phyloP scores from a whole-genome alignment of 2,113 vertebrate species.

The Vanacampus margaritifer region DNA sequence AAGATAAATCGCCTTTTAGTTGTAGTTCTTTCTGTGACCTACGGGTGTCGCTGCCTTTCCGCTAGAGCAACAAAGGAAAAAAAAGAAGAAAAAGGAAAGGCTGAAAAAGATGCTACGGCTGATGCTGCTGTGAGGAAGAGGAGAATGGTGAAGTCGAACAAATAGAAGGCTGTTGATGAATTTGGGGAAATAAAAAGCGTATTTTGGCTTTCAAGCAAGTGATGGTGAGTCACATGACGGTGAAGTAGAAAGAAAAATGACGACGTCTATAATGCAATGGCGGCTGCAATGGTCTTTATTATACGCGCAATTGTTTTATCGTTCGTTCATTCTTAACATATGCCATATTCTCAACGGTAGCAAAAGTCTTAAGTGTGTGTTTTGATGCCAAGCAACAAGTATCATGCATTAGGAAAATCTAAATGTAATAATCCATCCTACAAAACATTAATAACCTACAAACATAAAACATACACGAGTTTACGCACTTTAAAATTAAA shows the following conservation, averaged over 20 bases:
- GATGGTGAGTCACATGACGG: not conserved
- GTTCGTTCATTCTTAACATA: not conserved
- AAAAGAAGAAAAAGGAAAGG: not conserved
- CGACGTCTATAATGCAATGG: not conserved
- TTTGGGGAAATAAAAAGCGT: not conserved
- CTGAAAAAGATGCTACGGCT: not conserved
- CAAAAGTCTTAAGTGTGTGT: too few relatives aligned
- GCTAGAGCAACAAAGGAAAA: conserved; percentile 24
- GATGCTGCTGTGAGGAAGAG: not conserved
- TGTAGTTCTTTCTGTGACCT: not conserved
- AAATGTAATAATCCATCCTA: too few relatives aligned
- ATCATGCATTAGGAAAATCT: too few relatives aligned
- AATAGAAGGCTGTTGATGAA: not conserved
- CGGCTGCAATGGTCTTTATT: not conserved
- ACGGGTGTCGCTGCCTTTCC: conserved; percentile 21
- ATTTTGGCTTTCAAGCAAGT: not conserved
- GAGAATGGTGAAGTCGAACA: not conserved
- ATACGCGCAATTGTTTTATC: not conserved
- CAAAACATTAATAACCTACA: too few relatives aligned
- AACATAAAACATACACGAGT: too few relatives aligned
- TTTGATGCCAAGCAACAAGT: too few relatives aligned
- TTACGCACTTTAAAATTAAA: too few relatives aligned
- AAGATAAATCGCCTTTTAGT: not conserved
- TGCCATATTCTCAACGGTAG: too few relatives aligned
- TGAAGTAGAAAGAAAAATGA: not conserved